Evolutionary conservation across 2,113 vertebrate species (phyloP), one percentile per base, ranked within the genome.

Genomic region (Phyllopteryx taeniolatus): DNA sequence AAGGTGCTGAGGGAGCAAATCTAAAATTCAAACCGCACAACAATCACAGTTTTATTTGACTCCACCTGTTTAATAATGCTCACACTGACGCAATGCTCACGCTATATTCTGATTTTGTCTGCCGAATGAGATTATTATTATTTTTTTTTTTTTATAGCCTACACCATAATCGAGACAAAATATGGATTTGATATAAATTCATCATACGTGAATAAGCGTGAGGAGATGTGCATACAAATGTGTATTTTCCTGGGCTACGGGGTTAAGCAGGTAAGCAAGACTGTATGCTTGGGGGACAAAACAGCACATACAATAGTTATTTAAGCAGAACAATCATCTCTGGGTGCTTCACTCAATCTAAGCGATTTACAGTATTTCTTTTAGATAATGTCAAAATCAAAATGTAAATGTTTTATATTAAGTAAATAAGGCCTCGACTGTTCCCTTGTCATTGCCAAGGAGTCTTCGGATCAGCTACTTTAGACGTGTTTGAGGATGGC

Each of bases 211-310:
- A 83, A 86, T 70, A 73, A 65, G 74, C 53, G 46, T 70, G 82
- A 27, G n/a, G 79, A 47, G 83, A 83, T 78, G 65, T 80, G 79
- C 73, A 83, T 79, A 91, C 86, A 91, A 88, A 91, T 89, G 81
- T 88, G 79, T 83, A 83, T 85, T 86, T 81, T 76, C 71, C 65
- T 78, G 74, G 70, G 84, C 83, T 80, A 78, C 71, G 66, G 82
- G 83, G 78, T 88, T 76, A 88, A 89, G 84, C 79, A 83, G 83
- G 75, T 81, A 87, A 89, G 84, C 81, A 85, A 80, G 77, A 80
- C 81, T 71, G 81, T 86, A 85, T 86, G 80, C 84, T 84, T 87
- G 81, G 78, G 7, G 5, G 15, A 85, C 72, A 77, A 86, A 88
- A 81, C 61, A 76, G 67, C 61, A 73, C 76, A 69, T 86, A 6